A percentile compares a stretch with the other conserved stretches of the same genome.
phyloP scores from a whole-genome alignment of 2,797 vertebrate species.

The Podarcis siculus region DNA sequence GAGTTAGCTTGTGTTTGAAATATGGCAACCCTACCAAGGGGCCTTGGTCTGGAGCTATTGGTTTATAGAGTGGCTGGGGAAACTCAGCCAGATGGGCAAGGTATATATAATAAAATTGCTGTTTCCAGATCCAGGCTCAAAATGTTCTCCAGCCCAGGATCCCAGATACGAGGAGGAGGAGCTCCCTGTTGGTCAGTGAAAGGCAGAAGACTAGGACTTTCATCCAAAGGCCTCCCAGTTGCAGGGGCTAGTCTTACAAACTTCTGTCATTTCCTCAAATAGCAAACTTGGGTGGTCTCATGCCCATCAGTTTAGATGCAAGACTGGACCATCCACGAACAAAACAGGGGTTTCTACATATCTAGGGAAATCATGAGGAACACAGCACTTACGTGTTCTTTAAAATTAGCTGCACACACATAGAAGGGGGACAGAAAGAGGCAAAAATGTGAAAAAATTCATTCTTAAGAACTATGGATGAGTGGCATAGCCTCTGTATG shows the following conservation, averaged over 20 bases:
- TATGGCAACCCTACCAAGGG: too few relatives aligned
- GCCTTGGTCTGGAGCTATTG: too few relatives aligned
- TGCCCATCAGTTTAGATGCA: background rate
- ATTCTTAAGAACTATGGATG: background rate
- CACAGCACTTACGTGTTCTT: background rate
- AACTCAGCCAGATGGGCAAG: too few relatives aligned
- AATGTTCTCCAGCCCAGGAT: background rate
- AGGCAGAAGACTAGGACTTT: background rate
- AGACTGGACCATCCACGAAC: background rate
- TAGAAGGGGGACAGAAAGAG: background rate
- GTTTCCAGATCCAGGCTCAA: background rate
- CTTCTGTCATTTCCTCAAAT: background rate
- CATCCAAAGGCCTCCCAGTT: background rate
- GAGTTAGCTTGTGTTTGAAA: too few relatives aligned
- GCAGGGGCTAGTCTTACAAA: background rate
- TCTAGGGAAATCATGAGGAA: background rate
- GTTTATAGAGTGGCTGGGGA: too few relatives aligned
- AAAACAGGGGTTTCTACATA: background rate
- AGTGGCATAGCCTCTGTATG: background rate
- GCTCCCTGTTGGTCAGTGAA: background rate
- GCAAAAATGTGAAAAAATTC: background rate
- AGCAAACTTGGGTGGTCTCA: background rate
- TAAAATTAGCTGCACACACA: background rate
- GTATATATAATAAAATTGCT: too few relatives aligned
- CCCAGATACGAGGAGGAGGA: background rate